These are phyloP conservation scores for Acanthaster planci DNA, from an alignment of 35 echinoderm and acorn worm species.

Conservation along the genomic window DNA sequence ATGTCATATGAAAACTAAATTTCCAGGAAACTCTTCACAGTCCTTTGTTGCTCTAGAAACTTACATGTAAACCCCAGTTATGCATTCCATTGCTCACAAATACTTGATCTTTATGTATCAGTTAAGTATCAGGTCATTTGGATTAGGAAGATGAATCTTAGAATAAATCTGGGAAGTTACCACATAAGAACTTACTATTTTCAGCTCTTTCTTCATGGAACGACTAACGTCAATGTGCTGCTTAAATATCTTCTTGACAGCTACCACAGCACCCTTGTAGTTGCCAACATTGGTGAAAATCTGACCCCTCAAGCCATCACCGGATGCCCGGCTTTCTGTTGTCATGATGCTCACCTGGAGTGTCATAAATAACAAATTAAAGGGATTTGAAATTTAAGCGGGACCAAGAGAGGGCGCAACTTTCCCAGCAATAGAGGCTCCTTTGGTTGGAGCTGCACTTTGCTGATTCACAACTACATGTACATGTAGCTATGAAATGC, in stretches of 20 bases:
- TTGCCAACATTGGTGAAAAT: constrained; percentile 88
- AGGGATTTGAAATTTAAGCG: too few relatives aligned
- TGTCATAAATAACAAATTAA: too few relatives aligned
- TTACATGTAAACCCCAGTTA: too few relatives aligned
- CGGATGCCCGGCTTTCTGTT: constrained; percentile 65
- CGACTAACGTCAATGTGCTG: constrained; percentile 73
- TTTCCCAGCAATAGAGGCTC: too few relatives aligned
- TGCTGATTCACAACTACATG: too few relatives aligned
- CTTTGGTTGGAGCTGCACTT: too few relatives aligned
- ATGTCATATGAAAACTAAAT: too few relatives aligned
- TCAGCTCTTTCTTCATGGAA: constrained; percentile 82
- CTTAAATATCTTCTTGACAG: constrained; percentile 81
- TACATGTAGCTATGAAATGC: too few relatives aligned
- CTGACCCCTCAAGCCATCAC: constrained; percentile 67
- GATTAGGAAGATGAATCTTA: neutral
- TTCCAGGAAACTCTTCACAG: too few relatives aligned
- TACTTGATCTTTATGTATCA: neutral
- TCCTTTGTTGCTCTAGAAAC: too few relatives aligned
- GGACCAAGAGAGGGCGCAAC: too few relatives aligned
- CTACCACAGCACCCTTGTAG: constrained; percentile 78
- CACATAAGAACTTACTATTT: constrained; percentile 68
- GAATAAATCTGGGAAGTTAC: neutral
- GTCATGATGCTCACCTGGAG: constrained; percentile 77
- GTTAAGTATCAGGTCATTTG: neutral
- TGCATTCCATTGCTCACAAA: neutral